These are phyloP conservation scores for Tolypeutes matacus DNA, from an alignment of 2,797 vertebrate genomes.

Conservation along the genomic window DNA sequence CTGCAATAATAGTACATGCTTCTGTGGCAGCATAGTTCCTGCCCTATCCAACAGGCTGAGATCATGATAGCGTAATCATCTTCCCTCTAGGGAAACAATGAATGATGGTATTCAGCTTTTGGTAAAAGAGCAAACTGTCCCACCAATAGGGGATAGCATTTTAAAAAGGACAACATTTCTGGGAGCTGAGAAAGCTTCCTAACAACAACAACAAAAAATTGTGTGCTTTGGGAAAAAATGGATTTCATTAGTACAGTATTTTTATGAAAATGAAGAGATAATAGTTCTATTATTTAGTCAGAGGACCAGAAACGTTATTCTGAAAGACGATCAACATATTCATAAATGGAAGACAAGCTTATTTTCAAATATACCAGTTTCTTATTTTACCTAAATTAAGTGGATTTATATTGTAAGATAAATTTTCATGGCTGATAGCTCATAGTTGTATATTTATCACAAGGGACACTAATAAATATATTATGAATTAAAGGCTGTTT, in stretches of 20 bases:
- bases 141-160: neutral
- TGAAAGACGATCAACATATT: neutral
- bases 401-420: neutral
- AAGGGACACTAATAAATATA: neutral
- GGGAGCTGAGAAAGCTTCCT: neutral
- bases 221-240: neutral
- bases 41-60: neutral
- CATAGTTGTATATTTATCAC: neutral
- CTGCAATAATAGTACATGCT: neutral
- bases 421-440: neutral
- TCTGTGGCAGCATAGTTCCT: too few species aligned
- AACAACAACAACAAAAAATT: neutral
- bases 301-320: neutral
- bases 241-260: neutral
- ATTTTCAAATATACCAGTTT: neutral
- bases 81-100: neutral
- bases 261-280: slow-evolving; percentile 11
- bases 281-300: neutral
- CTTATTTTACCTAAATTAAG: neutral
- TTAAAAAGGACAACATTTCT: neutral
- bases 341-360: neutral
- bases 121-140: neutral
- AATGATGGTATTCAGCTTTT: neutral
- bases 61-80: too few species aligned
- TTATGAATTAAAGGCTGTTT: neutral